Percentiles rank a stretch among this genome's conserved stretches.
Conservation (phyloP, 2,888 invertebrate species). For the Euzetes globulus region DNA sequence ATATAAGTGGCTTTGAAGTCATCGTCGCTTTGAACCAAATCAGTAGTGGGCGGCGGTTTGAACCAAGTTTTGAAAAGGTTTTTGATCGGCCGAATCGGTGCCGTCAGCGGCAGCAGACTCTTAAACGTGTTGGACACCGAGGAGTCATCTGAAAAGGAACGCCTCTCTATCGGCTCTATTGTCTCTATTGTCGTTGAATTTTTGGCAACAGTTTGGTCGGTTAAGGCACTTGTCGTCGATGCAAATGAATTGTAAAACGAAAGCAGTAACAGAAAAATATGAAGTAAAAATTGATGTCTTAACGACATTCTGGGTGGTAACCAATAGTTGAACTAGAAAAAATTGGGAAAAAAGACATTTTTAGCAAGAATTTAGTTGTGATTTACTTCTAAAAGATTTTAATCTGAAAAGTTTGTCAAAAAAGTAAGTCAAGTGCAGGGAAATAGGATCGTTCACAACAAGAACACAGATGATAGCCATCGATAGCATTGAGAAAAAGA, state of each 20-base stretch:
- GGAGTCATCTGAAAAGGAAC: not conserved
- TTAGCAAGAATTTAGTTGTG: too few species aligned
- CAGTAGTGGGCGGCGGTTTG: not conserved
- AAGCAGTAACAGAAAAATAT: not conserved
- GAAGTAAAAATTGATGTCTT: not conserved
- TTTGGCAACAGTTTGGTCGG: not conserved
- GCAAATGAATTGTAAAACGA: not conserved
- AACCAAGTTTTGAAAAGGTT: not conserved
- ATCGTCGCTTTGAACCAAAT: not conserved
- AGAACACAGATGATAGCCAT: not conserved
- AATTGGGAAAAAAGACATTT: not conserved
- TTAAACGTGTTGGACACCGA: not conserved
- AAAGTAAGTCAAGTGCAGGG: not conserved
- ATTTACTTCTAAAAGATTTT: too few species aligned
- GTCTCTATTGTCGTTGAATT: slow-evolving; percentile 5
- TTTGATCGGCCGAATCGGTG: slow-evolving; percentile 6
- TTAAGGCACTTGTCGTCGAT: slow-evolving; percentile 7
- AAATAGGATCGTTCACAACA: not conserved
- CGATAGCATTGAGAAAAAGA: not conserved
- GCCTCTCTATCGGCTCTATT: too few species aligned
- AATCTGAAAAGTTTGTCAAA: too few species aligned
- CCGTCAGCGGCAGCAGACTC: not conserved
- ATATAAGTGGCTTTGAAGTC: not conserved
- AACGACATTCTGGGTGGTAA: not conserved
- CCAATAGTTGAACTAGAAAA: not conserved